Percentiles rank a stretch among this genome's conserved stretches.
These are phyloP conservation scores for Sakesphorus luctuosus DNA, from an alignment of 2,113 vertebrate species.

Conservation along the genomic window DNA sequence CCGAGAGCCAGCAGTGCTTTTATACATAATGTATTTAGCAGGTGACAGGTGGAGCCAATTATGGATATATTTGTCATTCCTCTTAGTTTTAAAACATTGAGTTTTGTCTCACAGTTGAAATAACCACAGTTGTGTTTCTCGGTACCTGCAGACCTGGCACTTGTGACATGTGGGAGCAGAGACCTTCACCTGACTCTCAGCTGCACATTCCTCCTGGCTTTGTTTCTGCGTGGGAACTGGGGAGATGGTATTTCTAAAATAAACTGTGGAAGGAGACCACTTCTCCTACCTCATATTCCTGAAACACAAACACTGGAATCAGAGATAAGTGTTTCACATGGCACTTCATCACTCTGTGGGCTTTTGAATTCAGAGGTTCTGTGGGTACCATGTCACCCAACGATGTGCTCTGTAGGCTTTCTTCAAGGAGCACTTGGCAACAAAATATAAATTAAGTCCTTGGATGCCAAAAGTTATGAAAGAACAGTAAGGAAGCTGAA, in stretches of 20 bases:
- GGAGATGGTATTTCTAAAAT: neutral
- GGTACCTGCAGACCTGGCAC: neutral
- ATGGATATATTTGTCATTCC: neutral
- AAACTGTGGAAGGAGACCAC: neutral
- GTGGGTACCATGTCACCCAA: neutral
- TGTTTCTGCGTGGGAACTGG: neutral
- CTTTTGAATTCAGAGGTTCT: neutral
- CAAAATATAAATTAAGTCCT: neutral
- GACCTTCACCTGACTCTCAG: neutral
- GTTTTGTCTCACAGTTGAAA: neutral
- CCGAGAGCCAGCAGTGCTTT: neutral
- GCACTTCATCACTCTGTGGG: neutral
- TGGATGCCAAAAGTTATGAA: neutral
- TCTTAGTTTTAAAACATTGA: neutral
- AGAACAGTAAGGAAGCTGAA: neutral
- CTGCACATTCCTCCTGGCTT: fast-evolving
- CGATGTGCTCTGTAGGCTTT: neutral
- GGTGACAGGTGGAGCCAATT: neutral
- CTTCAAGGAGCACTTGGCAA: neutral
- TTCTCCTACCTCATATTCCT: neutral
- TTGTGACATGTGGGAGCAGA: fast-evolving
- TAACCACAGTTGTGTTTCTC: neutral
- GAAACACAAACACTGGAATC: neutral
- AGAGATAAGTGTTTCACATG: neutral
- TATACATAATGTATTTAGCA: neutral